phyloP scores from a whole-genome alignment of 2,888 invertebrate genomes.

The Sacculina carcini region DNA sequence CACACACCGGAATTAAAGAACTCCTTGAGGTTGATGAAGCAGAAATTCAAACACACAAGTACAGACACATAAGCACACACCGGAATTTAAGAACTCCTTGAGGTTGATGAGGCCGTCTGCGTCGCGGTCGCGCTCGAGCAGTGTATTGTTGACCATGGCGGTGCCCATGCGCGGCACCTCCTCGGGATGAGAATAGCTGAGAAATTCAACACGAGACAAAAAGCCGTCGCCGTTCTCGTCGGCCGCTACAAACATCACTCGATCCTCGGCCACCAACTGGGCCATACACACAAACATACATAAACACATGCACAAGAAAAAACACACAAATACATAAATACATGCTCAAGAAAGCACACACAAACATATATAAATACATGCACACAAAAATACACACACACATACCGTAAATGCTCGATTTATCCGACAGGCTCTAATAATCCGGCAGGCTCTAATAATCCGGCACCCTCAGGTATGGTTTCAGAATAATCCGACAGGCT shows the following conservation, averaged over 20 bases:
- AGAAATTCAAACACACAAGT: too few species aligned
- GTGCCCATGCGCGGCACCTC: slow-evolving; percentile 68
- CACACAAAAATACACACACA: too few species aligned
- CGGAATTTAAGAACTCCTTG: slow-evolving; percentile 57
- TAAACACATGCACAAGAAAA: too few species aligned
- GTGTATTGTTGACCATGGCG: slow-evolving; percentile 46
- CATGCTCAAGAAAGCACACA: too few species aligned
- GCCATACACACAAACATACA: neutral
- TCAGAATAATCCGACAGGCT: too few species aligned
- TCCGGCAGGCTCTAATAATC: too few species aligned
- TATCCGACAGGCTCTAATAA: too few species aligned
- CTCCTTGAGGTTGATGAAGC: too few species aligned
- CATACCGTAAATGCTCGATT: too few species aligned
- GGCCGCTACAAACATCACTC: slow-evolving; percentile 55
- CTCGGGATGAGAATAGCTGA: slow-evolving; percentile 75
- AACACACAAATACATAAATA: neutral
- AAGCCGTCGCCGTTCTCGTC: slow-evolving; percentile 55
- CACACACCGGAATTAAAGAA: too few species aligned
- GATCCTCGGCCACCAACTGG: slow-evolving; percentile 39
- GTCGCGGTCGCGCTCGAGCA: slow-evolving; percentile 61
- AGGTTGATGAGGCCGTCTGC: slow-evolving; percentile 59
- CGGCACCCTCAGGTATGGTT: too few species aligned
- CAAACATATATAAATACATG: too few species aligned
- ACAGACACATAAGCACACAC: neutral
- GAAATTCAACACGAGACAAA: slow-evolving; percentile 49